Base-by-base conservation (phyloP, 2,888 invertebrate genomes). In the Papilio demoleus region DNA sequence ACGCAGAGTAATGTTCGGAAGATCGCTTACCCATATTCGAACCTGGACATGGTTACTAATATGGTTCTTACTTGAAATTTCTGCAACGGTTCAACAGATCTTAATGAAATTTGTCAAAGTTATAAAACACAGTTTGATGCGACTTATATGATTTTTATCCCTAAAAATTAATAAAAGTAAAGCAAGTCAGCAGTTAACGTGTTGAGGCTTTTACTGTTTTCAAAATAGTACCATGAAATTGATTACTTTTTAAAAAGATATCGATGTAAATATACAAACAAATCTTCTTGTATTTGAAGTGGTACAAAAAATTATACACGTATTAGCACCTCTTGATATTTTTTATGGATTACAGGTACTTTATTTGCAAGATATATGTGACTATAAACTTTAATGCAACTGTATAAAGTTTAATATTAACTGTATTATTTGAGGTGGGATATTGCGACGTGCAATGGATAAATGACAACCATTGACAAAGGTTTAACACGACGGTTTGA, bases 401-500 rank as follows among this genome's bases (percentile, higher is more conserved):
- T 0, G 4, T 0, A 17, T 64, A 65, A 60, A 34, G 42, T 50
- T 61, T 24, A 61, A 11, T 47, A 27, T 36, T 4, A 27, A 0
- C 2, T 22, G 12, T 36, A 24, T 9, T 17, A 19, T 45, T 9
- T 27, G 12, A 14, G 19, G 50, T 27, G 14, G 22, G 50, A 31
- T 36, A n/a, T 4, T 47, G 40, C 61, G n/a, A n/a, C n/a, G n/a
- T n/a, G 53, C 70, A 74, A 71, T 73, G 73, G 73, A 68, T 76
- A 75, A 76, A 72, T 72, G 75, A 75, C 72, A 75, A 73, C 77
- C 74, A 81, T 81, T 82, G 82, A 82, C 77, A 77, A 76, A 75
- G 80, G 81, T 78, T 78, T 76, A 79, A 74, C 79, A 67, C 79
- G 75, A 79, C 79, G 78, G 81, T 76, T 76, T 76, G 77, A 79